These are phyloP conservation scores for Drosophila sechellia DNA, from an alignment of 1,140 invertebrate species.

Conservation along the genomic window DNA sequence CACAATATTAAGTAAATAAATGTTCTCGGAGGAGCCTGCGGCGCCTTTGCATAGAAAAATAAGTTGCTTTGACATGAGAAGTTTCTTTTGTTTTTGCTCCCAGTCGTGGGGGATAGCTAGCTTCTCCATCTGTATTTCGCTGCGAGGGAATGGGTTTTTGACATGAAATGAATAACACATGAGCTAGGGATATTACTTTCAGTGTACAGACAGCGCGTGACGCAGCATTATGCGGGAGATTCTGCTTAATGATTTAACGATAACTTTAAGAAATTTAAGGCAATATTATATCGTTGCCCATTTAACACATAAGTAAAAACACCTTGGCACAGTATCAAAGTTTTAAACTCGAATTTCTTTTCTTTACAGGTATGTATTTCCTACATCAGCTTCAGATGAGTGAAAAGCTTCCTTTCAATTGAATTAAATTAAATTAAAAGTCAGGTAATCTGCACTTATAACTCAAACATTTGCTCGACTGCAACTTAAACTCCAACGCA, in stretches of 20 bases:
- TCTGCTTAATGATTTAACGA: no score
- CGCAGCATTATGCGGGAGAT: not conserved
- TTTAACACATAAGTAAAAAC: not conserved
- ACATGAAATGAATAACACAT: constrained; percentile 55
- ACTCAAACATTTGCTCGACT: constrained; percentile 60
- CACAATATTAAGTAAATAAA: constrained; percentile 77
- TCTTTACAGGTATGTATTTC: constrained; percentile 59
- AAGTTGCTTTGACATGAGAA: constrained; percentile 47
- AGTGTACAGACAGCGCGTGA: constrained; percentile 8
- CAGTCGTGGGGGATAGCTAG: not conserved
- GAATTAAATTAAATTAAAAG: constrained; percentile 22
- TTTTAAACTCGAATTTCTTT: not conserved
- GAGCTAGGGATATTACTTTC: constrained; percentile 34
- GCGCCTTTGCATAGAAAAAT: constrained; percentile 59
- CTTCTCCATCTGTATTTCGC: constrained; percentile 13
- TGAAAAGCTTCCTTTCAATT: constrained; percentile 21
- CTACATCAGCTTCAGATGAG: not conserved
- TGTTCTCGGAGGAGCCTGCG: constrained; percentile 17
- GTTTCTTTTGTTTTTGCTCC: constrained; percentile 16
- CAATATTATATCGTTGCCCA: not conserved
- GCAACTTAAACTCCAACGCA: constrained; percentile 22
- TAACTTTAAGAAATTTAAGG: not conserved
- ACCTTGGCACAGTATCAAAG: not conserved
- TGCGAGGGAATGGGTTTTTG: constrained; percentile 1
- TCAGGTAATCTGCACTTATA: constrained; percentile 33